Evolutionary conservation across 2,888 invertebrate genomes (phyloP), one percentile per base, ranked within the genome.

Genomic region (Ecdyonurus torrentis): DNA sequence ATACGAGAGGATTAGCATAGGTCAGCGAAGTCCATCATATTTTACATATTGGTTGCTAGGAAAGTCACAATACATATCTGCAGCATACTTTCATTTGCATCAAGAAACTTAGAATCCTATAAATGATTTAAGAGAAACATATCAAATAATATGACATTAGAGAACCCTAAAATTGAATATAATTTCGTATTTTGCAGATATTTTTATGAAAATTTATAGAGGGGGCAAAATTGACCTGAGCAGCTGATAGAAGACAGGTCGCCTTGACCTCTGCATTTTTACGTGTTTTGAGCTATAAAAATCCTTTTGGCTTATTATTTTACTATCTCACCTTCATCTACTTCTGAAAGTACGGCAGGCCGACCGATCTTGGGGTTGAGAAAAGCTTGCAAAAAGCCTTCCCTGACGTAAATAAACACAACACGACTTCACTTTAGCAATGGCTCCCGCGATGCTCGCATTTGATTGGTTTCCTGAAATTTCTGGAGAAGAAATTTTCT

Each of bases 391-490:
- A 61, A 2, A 23, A 22, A 24, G 23, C 23, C 24, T 53, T 52
- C 37, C 7, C 22, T 53, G 53, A 53, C 53, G 37, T 23, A 61
- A 53, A 61, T 61, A 53, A 60, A 24, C 37, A 60, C 37, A 53
- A 65, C 22, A 63, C 22, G 2, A 25, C 20, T 2, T n/a, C 23
- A 7, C 19, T 50, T 19, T 20, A 60, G 25, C 18, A 55, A 24
- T 55, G 55, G 55, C 55, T 55, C 55, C 55, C 55, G 55, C 55
- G 55, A 55, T 55, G 55, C 55, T 55, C 55, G 7, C 55, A 55
- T 55, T 22, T 22, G 55, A 55, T 55, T 55, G 55, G 55, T 22
- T 22, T 20, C 5, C 22, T 5, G 55, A 55, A 55, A 22, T 55
- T 55, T 55, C 55, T 55, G 7, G 55, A 55, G 55, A 55, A 5